A percentile compares a stretch with the other conserved stretches of the same genome.
phyloP scores from a whole-genome alignment of 1,140 invertebrate genomes.

The Drosophila nigrodunni region DNA sequence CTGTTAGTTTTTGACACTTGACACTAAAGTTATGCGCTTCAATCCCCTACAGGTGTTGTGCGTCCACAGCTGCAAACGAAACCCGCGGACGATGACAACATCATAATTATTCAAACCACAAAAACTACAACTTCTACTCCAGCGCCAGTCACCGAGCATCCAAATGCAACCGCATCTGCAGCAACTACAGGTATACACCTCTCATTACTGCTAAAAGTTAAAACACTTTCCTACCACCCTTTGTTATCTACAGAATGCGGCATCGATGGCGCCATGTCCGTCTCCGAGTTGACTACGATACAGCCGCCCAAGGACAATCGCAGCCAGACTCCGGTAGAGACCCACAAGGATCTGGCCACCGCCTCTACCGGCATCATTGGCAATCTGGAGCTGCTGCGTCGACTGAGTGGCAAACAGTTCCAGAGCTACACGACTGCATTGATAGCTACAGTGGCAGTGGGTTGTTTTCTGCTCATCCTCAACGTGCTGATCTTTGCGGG shows the following conservation, averaged over 20 bases:
- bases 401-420: constrained; percentile 91
- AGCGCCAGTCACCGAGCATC: background rate
- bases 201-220: background rate
- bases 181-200: constrained; percentile 58
- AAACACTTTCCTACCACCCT: background rate
- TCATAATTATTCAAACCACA: constrained; percentile 61
- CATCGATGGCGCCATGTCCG: constrained; percentile 87
- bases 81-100: constrained; percentile 75
- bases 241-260: constrained; percentile 85
- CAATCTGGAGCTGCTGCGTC: constrained; percentile 86
- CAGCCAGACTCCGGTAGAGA: constrained; percentile 47
- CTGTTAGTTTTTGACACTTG: too few species aligned
- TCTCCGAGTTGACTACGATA: constrained; percentile 84
- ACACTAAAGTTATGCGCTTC: too few species aligned
- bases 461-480: constrained; percentile 93
- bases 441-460: constrained; percentile 96
- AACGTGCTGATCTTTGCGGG: constrained; percentile 97
- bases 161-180: constrained; percentile 57
- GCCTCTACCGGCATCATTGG: constrained; percentile 79
- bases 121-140: constrained; percentile 79
- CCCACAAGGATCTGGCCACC: constrained; percentile 77
- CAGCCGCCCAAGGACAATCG: constrained; percentile 74
- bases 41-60: constrained; percentile 86
- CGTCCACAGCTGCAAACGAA: constrained; percentile 78
- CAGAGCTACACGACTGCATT: constrained; percentile 95